Evolutionary conservation across 2,113 vertebrate species (phyloP), one percentile per base, ranked within the genome.

Genomic region (Thinocorus orbignyianus): DNA sequence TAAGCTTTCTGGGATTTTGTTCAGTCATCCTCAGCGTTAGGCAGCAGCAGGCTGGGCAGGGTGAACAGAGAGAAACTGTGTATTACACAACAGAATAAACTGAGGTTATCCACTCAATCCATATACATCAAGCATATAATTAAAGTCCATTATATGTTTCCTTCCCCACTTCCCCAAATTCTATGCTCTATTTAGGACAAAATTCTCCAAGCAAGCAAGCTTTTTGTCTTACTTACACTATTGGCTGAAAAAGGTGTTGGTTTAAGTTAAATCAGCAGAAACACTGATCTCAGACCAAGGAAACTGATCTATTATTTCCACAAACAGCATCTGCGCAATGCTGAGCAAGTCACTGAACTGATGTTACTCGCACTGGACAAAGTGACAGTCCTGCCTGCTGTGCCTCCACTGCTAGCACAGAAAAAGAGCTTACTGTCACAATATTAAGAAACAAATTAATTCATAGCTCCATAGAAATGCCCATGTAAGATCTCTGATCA

Each of bases 31-130:
- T 3, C 7, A 2, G 10, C 3, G 3, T 74, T 57, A 13, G 70
- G 4, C 9, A 70, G 4, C 10, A 61, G 8, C 0, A 1, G 28
- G 10, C 1, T 57, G 23, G 17, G 42, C 11, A 82, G 10, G 12
- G 42, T 10, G 5, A 76, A 54, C 8, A 30, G 13, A 57, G 33
- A 77, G 23, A 87, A 88, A 82, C 0, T 42, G 9, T 33, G 19
- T 42, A 25, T 30, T 90, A 1, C 10, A 66, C 26, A 1, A 54
- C 3, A 41, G 4, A 87, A 52, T 37, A 77, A 52, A 48, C 0
- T 54, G 19, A 87, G 22, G 23, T 64, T 85, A 81, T 62, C 48
- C 35, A 48, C 8, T 78, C 41, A 68, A 78, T 1, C 16, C 44
- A 58, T 17, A 58, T 5, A 46, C 3, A 68, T 11, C 15, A 13